Base-by-base conservation (phyloP, 2,888 invertebrate species). In the Monoplex corrugatus region DNA sequence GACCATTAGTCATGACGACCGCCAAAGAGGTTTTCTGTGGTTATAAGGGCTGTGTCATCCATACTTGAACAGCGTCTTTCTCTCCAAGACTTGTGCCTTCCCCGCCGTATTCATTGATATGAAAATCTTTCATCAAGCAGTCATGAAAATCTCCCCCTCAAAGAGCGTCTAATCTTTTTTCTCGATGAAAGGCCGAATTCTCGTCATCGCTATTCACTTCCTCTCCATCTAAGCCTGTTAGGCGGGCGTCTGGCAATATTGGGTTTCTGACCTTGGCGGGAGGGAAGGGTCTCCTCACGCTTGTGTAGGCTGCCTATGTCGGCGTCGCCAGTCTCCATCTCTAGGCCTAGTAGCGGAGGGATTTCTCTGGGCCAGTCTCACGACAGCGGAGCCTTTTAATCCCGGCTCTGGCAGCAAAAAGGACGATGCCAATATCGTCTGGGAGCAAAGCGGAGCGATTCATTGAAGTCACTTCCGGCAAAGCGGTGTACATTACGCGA, bases 401-500 rank as follows among this genome's bases (percentile, higher is more conserved):
- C 88, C 88, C 28, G 43, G 45, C 72, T 44, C 83, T 88, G 83
- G 68, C 88, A 88, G 82, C 87, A 68, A 88, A 89, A 86, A 86
- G 89, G 89, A 87, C 89, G 85, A 78, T 85, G 84, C 85, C 87
- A 89, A 89, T 89, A 88, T 87, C 86, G 86, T 87, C 87, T 80
- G 44, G 83, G 75, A 83, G 83, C 83, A 89, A 87, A 89, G 89
- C 91, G 91, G 89, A 89, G 91, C 89, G 91, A 89, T 89, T 87
- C 84, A 89, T 89, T 89, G 89, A 91, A 91, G 89, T 89, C 87
- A 91, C 91, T 89, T 93, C 93, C 92, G 93, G 92, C 90, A 90
- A 91, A 91, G 90, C 83, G 92, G 92, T 92, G 92, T 93, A 91
- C 89, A 91, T 93, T 92, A 91, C 92, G 90, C 91, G 90, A 89